phyloP scores from a whole-genome alignment of 1,140 invertebrate species.

The Caenorhabditis inopinata region DNA sequence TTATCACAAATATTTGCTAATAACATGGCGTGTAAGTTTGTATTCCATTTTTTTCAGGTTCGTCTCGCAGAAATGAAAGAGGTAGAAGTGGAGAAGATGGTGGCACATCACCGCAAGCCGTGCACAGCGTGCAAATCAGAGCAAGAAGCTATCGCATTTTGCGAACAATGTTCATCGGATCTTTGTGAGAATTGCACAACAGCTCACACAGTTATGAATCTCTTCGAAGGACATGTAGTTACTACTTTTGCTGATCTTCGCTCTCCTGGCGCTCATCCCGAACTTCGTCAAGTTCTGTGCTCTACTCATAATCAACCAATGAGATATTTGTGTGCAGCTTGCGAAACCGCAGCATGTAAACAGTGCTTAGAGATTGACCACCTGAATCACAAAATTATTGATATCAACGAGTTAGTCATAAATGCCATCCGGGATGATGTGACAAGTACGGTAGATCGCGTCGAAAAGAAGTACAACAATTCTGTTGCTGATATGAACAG shows the following conservation, averaged over 20 bases:
- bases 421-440: slow-evolving; percentile 27
- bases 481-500: slow-evolving; percentile 36
- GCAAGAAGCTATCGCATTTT: slow-evolving; percentile 80
- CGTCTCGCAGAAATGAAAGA: slow-evolving; percentile 33
- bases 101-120: slow-evolving; percentile 8
- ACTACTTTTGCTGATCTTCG: slow-evolving; percentile 33
- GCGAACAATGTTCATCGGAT: slow-evolving; percentile 44
- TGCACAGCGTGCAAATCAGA: slow-evolving; percentile 59
- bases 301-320: slow-evolving; percentile 26
- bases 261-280: background rate
- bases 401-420: slow-evolving; percentile 33
- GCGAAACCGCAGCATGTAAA: slow-evolving; percentile 42
- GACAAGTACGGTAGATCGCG: slow-evolving; percentile 6
- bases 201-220: slow-evolving; percentile 81
- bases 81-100: slow-evolving; percentile 29
- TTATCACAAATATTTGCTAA: slow-evolving; percentile 18
- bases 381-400: slow-evolving; percentile 36
- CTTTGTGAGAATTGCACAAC: slow-evolving; percentile 87
- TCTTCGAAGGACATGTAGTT: slow-evolving; percentile 55
- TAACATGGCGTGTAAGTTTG: slow-evolving; percentile 2
- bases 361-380: slow-evolving; percentile 39
- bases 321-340: slow-evolving; percentile 33
- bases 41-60: slow-evolving; percentile 34
- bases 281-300: slow-evolving; percentile 35
- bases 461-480: slow-evolving; percentile 27